Evolutionary conservation across 1,140 invertebrate genomes (phyloP), one percentile per base, ranked within the genome.

Genomic region (Pogonomyrmex barbatus): DNA sequence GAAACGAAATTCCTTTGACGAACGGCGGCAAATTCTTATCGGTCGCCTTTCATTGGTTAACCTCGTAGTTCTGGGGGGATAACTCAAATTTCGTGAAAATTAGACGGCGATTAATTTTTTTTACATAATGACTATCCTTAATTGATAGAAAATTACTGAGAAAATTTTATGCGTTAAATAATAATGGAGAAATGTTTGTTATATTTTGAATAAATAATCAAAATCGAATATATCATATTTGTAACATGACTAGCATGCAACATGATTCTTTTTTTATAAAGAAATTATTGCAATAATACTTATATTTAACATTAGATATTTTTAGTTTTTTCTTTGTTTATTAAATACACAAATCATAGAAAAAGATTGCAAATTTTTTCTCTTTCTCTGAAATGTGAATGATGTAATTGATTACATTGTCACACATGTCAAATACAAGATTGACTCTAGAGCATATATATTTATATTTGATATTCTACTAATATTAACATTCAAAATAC

Each of bases 1-100:
- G 47, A 79, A 79, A 79, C 50, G 36, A 68, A 63, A 47, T 79
- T 67, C n/a, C 62, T 79, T 67, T 67, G 33, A 1, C 17, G 62
- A 42, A 67, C 45, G 8, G 17, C 33, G 33, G 12, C 5, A 52
- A 47, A 79, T 52, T 65, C 45, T 65, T 52, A 52, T 79, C 12
- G 30, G 14, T 33, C 14, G 10, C 4, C 10, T 68, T 79, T 79
- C 14, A 50, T n/a, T 45, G 42, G 39, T n/a, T 54, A 36, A 30
- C 39, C 8, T 36, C 8, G 4, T 47, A 24, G 8, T 50, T 78
- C 63, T 1, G 33, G 9, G 14, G 5, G 33, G 24, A 24, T n/a
- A 45, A 42, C 12, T 79, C n/a, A 14, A 54, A 30, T 50, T 36
- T 3, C n/a, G 12, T 9, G 54, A 12, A 50, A 63, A 50, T 62